Base-by-base conservation (phyloP, 2,797 vertebrate genomes). In the Siniperca undulata region DNA sequence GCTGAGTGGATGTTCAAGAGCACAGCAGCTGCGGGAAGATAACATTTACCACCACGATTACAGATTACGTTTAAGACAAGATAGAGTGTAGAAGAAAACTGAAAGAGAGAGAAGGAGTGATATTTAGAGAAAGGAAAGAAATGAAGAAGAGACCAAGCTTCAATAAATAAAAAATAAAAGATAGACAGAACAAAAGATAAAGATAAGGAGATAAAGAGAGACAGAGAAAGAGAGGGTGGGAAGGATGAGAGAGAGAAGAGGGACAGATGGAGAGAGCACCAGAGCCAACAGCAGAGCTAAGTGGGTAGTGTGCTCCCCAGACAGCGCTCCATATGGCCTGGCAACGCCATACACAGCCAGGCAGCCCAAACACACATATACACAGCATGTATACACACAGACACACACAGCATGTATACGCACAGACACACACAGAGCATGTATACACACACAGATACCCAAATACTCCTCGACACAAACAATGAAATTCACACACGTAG, bases 261-360 rank as follows among this genome's bases (percentile, higher is more conserved):
- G 88, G 91, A 92, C 94, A 94, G 95, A 94, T 95, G 93, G 94
- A 94, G 89, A 86, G 86, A 93, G 91, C 88, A 94, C 88, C 92
- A 93, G 90, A 94, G 92, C 93, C 94, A 94, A 92, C 93, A 94
- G 93, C 87, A 91, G 91, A 95, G 93, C 88, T 95, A 95, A 95
- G 94, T 94, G 93, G 91, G 95, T 94, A 93, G 94, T 95, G 93
- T 93, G 92, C 93, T 96, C 94, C 94, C 94, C 92, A 94, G 95
- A 95, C 94, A 94, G 94, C 53, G 86, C 78, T 94, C 95, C 95
- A 96, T 95, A 96, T 96, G 95, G 95, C 93, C 92, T 94, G 91
- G 91, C 95, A 95, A 91, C 71, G 85, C 89, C 88, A 93, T 87
- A 89, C 91, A 93, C 88, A 90, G 89, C 78, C 86, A 89, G 73